phyloP scores from a whole-genome alignment of 53 echinoderm and acorn worm species.

The Mesocentrotus franciscanus region DNA sequence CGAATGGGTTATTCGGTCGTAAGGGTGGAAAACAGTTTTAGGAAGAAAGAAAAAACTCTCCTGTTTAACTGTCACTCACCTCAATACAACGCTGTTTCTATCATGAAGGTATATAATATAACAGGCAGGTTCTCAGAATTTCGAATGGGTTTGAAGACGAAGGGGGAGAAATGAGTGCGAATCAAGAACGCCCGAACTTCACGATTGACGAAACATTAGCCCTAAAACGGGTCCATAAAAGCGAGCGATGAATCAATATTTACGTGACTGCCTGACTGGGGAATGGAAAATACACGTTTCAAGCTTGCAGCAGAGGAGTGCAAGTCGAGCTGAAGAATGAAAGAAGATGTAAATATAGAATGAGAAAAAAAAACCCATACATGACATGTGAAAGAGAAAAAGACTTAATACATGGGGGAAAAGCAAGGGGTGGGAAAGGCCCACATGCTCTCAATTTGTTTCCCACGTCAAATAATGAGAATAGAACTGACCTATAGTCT shows the following conservation, averaged over 20 bases:
- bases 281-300: not conserved
- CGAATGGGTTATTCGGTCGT: no score
- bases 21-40: not conserved
- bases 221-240: not conserved
- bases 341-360: not conserved
- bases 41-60: no score
- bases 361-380: not conserved
- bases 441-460: not conserved
- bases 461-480: not conserved
- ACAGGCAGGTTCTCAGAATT: not conserved
- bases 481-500: not conserved
- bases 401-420: not conserved
- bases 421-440: not conserved
- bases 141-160: not conserved
- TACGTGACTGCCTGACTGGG: conserved; percentile 22
- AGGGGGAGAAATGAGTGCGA: not conserved
- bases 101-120: not conserved
- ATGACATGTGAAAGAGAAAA: not conserved
- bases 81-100: not conserved
- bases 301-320: not conserved
- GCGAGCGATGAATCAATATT: conserved; percentile 29
- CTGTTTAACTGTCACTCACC: not conserved
- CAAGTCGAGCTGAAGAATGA: not conserved
- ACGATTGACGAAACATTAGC: conserved; percentile 13
- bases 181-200: not conserved